Conservation (phyloP, 2,113 vertebrate species). For the Carollia perspicillata region DNA sequence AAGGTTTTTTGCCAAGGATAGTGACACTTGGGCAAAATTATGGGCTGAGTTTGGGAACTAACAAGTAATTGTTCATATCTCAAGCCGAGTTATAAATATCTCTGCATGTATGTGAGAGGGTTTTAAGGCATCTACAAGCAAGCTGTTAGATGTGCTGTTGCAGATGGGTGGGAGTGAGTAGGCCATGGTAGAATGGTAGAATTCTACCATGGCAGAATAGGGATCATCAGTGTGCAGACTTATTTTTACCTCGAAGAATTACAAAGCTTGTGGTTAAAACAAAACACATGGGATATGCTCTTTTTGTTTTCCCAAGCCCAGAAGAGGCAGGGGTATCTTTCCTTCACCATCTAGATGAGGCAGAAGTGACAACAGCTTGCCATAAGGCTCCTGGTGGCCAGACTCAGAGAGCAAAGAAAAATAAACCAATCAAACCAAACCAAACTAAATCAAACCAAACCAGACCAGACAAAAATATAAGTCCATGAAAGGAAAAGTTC, state of each 20-base stretch:
- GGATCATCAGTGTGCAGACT: not conserved
- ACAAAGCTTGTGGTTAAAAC: not conserved
- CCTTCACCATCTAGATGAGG: not conserved
- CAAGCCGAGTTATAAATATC: not conserved
- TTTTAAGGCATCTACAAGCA: not conserved
- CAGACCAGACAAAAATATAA: not conserved
- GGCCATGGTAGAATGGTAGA: not conserved
- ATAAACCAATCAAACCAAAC: not conserved
- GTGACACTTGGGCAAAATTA: not conserved
- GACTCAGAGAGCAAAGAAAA: not conserved
- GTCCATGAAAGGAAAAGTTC: not conserved
- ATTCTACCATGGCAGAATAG: not conserved
- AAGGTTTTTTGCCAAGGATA: not conserved
- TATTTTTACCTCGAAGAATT: not conserved
- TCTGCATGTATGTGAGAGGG: not conserved
- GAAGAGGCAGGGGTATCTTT: not conserved
- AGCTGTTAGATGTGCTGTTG: not conserved
- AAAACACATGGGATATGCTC: not conserved
- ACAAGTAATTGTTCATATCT: not conserved
- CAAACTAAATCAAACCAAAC: not conserved
- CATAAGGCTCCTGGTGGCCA: not conserved
- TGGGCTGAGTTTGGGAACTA: not conserved
- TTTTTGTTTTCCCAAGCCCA: not conserved
- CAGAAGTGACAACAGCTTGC: not conserved
- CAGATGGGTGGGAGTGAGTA: not conserved